phyloP scores from a whole-genome alignment of 2,113 vertebrate genomes.

The Ascaphus truei region DNA sequence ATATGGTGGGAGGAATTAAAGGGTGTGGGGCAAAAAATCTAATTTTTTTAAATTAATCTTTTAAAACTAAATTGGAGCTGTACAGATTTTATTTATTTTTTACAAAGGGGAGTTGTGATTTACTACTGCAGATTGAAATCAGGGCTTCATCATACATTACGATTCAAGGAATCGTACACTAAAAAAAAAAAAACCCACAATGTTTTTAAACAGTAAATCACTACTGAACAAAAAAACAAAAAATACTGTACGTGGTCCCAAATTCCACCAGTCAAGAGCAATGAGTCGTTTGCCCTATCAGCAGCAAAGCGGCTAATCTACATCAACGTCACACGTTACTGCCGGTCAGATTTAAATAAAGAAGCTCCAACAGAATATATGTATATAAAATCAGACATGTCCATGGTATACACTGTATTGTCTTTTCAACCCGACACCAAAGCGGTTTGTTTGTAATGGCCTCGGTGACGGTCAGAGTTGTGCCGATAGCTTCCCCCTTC shows the following conservation, averaged over 20 bases:
- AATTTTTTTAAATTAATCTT: background rate
- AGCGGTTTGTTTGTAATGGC: background rate
- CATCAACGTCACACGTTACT: background rate
- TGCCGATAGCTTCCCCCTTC: background rate
- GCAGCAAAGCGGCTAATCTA: background rate
- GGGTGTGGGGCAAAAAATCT: background rate
- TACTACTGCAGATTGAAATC: background rate
- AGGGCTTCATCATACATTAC: constrained; percentile 2
- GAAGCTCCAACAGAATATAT: background rate
- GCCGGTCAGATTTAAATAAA: background rate
- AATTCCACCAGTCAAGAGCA: background rate
- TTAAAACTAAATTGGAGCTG: background rate
- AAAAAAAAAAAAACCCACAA: background rate
- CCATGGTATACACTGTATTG: background rate
- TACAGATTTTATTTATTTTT: constrained; percentile 16
- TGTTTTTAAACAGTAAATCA: too few species aligned
- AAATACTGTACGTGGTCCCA: background rate
- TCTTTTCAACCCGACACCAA: constrained; percentile 9
- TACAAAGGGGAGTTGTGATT: background rate
- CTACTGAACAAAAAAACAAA: background rate
- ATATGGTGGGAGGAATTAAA: too few species aligned
- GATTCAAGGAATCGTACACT: background rate
- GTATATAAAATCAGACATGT: constrained; percentile 14
- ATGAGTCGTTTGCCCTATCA: background rate
- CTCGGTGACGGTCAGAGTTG: background rate